Base-by-base conservation (phyloP, 1,140 invertebrate genomes). In the Listronotus bonariensis region DNA sequence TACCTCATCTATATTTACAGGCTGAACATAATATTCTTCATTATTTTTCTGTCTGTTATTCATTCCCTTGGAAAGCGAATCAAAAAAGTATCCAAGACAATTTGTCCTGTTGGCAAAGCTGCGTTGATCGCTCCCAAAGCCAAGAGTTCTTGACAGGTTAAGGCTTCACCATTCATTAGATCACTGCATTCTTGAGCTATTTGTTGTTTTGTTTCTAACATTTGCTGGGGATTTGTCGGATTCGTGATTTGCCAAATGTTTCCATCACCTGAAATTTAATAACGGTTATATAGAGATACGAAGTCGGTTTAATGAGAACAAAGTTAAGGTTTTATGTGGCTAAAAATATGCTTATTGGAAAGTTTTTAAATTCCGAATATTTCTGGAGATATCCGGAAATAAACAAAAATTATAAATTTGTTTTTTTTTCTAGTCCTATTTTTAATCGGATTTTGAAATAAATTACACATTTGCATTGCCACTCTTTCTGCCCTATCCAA, bases 91-190 rank as follows among this genome's bases (percentile, higher is more conserved):
- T 92, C 89, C 17, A 92, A 79, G 5, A 89, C 90, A 32, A 92
- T 85, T 80, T 93, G 92, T 40, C 91, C 91, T 6, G 94, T 95
- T 15, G 94, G 94, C 61, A 96, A 78, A 1, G 93, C 92, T 0
- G 94, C 93, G 70, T 92, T 93, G 26, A 97, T 86, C 9, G 93
- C 93, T 42, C 95, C 93, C 26, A 96, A 82, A 32, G 93, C 93
- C 42, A 97, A 82, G 1, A 97, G 83, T 81, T 97, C 94, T 79
- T 94, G 92, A 80, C 93, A 96, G 1, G 92, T 95, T 85, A 95
- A 89, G 9, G 86, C 85, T 78, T 79, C 80, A 72, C 75, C 82
- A 76, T 79, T 86, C 73, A 73, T 84, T 74, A 73, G 77, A 64
- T 82, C 84, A 55, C 77, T 85, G 75, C 79, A 83, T 55, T 83